Conservation (phyloP, 2,797 vertebrate genomes). For the Periophthalmus magnuspinnatus region DNA sequence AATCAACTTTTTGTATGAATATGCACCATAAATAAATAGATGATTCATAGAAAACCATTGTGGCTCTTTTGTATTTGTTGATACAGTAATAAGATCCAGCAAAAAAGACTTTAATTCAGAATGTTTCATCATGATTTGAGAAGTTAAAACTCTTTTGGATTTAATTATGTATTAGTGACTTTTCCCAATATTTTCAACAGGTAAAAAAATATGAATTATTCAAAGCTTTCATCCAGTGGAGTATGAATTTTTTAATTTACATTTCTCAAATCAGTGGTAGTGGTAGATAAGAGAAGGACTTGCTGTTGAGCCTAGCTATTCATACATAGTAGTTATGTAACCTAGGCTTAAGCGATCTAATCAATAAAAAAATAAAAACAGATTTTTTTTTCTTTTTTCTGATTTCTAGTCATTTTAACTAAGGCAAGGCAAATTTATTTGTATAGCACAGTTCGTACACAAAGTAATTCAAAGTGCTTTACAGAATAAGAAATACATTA, state of each 20-base stretch:
- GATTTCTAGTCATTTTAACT: no score
- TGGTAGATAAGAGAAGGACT: neutral
- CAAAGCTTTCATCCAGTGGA: neutral
- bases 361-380: neutral
- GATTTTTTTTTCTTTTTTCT: no score
- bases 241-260: no score
- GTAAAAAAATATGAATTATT: no score
- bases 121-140: neutral
- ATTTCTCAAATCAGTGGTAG: no score
- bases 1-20: slow-evolving; percentile 56
- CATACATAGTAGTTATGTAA: no score
- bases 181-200: neutral
- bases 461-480: no score
- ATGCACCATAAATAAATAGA: slow-evolving; percentile 67
- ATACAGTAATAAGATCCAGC: neutral
- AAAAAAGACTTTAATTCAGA: no score
- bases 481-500: no score
- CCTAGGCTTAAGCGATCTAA: neutral
- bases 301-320: no score
- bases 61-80: neutral
- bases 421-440: no score
- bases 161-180: neutral
- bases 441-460: no score
- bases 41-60: slow-evolving; percentile 41
- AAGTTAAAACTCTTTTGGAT: neutral